phyloP scores from a whole-genome alignment of 2,113 vertebrate genomes.

The Upupa epops region DNA sequence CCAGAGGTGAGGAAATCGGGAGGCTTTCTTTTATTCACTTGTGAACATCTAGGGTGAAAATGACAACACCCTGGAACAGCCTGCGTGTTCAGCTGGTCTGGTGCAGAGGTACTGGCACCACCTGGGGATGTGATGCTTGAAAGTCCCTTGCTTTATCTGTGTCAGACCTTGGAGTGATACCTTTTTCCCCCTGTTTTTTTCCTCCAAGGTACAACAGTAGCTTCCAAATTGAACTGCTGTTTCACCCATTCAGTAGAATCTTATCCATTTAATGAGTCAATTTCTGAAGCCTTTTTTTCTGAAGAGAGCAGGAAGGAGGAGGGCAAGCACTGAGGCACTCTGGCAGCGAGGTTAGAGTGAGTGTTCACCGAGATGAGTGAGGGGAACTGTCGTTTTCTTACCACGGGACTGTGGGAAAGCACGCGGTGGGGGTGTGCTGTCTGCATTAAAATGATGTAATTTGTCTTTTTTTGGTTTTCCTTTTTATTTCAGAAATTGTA shows the following conservation, averaged over 20 bases:
- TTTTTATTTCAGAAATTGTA: conserved; percentile 75
- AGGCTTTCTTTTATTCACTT: not conserved
- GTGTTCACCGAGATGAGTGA: not conserved
- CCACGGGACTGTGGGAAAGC: conserved; percentile 48
- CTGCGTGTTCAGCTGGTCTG: not conserved
- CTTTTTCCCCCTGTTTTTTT: not conserved
- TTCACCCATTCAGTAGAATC: conserved; percentile 2
- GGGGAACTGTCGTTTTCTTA: conserved; percentile 45
- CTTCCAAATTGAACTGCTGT: conserved; percentile 56
- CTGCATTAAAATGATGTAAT: conserved; percentile 74
- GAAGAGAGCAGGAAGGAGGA: not conserved
- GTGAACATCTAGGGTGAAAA: not conserved
- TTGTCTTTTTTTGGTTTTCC: conserved; percentile 39
- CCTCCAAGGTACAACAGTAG: conserved; percentile 13
- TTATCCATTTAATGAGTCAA: too few relatives aligned
- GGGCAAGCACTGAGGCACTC: not conserved
- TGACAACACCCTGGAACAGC: not conserved
- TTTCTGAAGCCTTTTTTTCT: not conserved
- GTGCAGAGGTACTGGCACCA: not conserved
- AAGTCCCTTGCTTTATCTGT: conserved; percentile 21
- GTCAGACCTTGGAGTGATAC: conserved; percentile 14
- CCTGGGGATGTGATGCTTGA: not conserved
- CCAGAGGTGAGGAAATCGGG: not conserved
- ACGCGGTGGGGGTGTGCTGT: conserved; percentile 69
- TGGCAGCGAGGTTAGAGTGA: conserved; percentile 42